These are phyloP conservation scores for Coregonus sp. DNA, from an alignment of 2,797 vertebrate species.

Conservation along the genomic window DNA sequence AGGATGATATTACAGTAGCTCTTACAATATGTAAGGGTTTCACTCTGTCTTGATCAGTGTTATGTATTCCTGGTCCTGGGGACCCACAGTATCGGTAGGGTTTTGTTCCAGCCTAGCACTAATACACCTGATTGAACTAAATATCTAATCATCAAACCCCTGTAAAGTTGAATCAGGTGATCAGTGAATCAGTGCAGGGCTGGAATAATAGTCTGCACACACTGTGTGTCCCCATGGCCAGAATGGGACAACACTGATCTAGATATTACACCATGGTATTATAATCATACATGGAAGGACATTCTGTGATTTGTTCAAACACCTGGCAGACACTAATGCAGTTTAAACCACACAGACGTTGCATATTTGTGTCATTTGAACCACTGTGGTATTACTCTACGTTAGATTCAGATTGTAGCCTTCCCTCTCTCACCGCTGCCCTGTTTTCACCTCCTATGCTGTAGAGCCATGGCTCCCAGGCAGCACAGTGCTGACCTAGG, in stretches of 20 bases:
- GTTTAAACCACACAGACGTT: background rate
- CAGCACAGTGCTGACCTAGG: too few relatives aligned
- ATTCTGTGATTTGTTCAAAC: background rate
- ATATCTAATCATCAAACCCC: background rate
- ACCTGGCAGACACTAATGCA: background rate
- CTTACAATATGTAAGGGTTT: background rate
- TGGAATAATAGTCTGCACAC: background rate
- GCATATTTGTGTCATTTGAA: background rate
- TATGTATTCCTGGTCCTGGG: background rate
- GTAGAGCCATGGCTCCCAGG: too few relatives aligned
- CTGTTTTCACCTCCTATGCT: background rate
- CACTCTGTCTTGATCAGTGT: background rate
- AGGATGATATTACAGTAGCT: background rate
- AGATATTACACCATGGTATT: background rate
- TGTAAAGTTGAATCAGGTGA: background rate
- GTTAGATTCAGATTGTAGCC: background rate
- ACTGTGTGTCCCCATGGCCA: background rate
- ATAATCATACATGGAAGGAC: background rate
- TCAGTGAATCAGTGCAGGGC: background rate
- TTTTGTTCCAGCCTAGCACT: constrained; percentile 10
- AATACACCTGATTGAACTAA: background rate
- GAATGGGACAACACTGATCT: background rate
- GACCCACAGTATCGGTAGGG: background rate
- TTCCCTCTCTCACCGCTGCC: background rate
- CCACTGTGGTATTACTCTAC: too few relatives aligned